phyloP scores from a whole-genome alignment of 2,797 vertebrate species.

The Coracias cyanogaster region DNA sequence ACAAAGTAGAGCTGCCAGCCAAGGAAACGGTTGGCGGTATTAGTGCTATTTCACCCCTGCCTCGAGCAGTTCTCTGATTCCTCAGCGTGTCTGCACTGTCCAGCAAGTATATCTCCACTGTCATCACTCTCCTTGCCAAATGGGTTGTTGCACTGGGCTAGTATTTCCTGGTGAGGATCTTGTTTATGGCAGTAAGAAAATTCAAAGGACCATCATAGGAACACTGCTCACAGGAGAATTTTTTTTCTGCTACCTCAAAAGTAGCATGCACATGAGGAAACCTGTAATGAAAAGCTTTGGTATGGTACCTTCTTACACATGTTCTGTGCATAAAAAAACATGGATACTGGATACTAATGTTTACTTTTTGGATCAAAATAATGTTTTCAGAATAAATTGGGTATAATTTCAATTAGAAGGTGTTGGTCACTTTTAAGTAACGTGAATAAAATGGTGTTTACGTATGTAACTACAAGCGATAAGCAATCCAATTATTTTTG shows the following conservation, averaged over 20 bases:
- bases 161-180: background rate
- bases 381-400: background rate
- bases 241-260: background rate
- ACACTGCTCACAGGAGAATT: background rate
- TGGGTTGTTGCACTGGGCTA: background rate
- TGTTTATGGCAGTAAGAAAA: background rate
- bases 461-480: background rate
- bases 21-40: background rate
- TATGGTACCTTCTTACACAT: accelerated
- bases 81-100: accelerated
- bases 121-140: background rate
- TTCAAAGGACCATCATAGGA: background rate
- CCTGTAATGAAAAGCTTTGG: background rate
- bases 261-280: background rate
- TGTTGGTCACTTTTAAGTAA: background rate
- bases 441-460: background rate
- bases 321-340: background rate
- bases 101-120: accelerated
- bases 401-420: background rate
- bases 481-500: background rate
- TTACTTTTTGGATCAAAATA: background rate
- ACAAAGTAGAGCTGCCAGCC: background rate
- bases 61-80: background rate
- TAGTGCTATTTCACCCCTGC: background rate
- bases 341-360: background rate